Conservation (phyloP, 2,888 invertebrate genomes). For the Crioceris asparagi region DNA sequence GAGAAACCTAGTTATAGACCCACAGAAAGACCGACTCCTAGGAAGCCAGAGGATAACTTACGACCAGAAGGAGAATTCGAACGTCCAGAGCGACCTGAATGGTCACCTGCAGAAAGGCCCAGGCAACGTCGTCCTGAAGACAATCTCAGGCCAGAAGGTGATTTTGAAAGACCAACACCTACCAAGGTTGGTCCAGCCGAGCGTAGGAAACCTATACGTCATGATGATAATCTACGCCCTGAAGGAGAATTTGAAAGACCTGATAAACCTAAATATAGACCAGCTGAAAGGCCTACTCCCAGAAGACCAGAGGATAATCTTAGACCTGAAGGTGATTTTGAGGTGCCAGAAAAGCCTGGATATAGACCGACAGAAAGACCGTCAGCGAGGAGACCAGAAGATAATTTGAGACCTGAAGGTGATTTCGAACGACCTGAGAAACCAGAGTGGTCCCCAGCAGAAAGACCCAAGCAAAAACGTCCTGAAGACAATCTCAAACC, state of each 20-base stretch:
- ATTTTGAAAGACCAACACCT: slow-evolving; percentile 32
- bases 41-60: slow-evolving; percentile 46
- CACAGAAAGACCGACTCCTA: slow-evolving; percentile 31
- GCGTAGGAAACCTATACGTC: slow-evolving; percentile 36
- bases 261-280: slow-evolving; percentile 38
- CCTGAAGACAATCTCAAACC: slow-evolving; percentile 43
- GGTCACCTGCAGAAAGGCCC: slow-evolving; percentile 33
- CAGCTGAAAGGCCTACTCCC: slow-evolving; percentile 40
- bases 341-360: slow-evolving; percentile 32
- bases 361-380: slow-evolving; percentile 31
- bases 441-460: slow-evolving; percentile 36
- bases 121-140: slow-evolving; percentile 41
- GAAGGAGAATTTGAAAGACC: slow-evolving; percentile 44
- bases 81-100: slow-evolving; percentile 38
- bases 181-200: slow-evolving; percentile 30
- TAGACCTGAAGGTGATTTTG: slow-evolving; percentile 43
- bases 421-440: slow-evolving; percentile 41
- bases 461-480: slow-evolving; percentile 30
- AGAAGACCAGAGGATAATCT: slow-evolving; percentile 44
- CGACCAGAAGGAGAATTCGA: slow-evolving; percentile 46
- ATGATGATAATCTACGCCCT: slow-evolving; percentile 43
- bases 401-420: slow-evolving; percentile 39
- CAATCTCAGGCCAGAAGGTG: slow-evolving; percentile 37
- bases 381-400: slow-evolving; percentile 33
- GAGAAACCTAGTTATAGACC: slow-evolving; percentile 32